These are phyloP conservation scores for Listrodromus nycthemerus DNA, from an alignment of 2,888 invertebrate species.

Conservation along the genomic window DNA sequence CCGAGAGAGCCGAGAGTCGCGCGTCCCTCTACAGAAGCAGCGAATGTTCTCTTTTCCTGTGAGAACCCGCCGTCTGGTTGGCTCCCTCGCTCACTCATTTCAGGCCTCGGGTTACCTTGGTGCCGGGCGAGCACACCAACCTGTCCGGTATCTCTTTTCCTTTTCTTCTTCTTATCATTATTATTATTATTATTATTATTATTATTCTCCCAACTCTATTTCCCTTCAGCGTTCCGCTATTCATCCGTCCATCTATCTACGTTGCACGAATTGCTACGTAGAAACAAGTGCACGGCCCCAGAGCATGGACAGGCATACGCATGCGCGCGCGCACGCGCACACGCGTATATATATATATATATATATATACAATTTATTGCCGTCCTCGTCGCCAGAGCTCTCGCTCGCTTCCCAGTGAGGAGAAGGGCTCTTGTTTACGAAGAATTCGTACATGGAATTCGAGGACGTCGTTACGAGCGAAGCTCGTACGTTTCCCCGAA, in stretches of 20 bases:
- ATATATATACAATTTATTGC: neutral
- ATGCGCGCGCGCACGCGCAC: too few species aligned
- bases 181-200: neutral
- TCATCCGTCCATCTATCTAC: neutral
- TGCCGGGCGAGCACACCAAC: slow-evolving; percentile 38
- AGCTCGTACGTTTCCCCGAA: slow-evolving; percentile 53
- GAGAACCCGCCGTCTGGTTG: slow-evolving; percentile 36
- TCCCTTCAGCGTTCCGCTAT: slow-evolving; percentile 2
- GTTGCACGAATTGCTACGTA: slow-evolving; percentile 5
- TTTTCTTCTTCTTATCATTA: slow-evolving; percentile 14
- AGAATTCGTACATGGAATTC: slow-evolving; percentile 62
- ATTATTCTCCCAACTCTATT: neutral
- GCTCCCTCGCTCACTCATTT: slow-evolving; percentile 36
- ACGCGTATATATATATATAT: neutral
- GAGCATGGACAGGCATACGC: too few species aligned
- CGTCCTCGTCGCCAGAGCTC: neutral
- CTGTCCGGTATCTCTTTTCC: slow-evolving; percentile 30
- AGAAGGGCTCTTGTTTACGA: slow-evolving; percentile 35
- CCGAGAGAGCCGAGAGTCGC: slow-evolving; percentile 55
- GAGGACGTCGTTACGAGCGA: slow-evolving; percentile 48
- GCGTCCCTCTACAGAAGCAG: slow-evolving; percentile 24
- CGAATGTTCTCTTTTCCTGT: slow-evolving; percentile 30
- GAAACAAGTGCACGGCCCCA: neutral
- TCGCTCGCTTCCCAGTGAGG: neutral
- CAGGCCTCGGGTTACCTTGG: slow-evolving; percentile 19